phyloP scores from a whole-genome alignment of 2,113 vertebrate species.

The Saguinus midas region DNA sequence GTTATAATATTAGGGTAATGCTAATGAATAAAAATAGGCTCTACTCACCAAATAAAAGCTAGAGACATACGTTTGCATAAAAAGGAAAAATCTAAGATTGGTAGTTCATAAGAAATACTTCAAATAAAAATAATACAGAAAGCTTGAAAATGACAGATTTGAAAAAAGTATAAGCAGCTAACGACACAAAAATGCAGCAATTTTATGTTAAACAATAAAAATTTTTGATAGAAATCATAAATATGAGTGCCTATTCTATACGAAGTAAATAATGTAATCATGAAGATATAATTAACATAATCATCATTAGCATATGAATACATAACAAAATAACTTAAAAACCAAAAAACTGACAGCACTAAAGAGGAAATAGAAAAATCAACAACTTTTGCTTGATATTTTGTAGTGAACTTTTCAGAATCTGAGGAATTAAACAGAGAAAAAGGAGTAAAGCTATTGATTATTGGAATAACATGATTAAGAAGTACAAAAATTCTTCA shows the following conservation, averaged over 20 bases:
- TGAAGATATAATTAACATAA: not conserved
- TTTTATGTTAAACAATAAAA: not conserved
- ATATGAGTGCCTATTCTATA: not conserved
- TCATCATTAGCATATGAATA: not conserved
- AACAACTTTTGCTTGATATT: not conserved
- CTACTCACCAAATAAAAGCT: not conserved
- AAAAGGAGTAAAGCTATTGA: not conserved
- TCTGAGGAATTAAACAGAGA: not conserved
- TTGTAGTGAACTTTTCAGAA: not conserved
- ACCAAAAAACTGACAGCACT: not conserved
- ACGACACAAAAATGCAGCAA: not conserved
- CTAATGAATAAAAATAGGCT: not conserved
- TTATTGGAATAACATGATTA: not conserved
- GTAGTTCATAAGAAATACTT: not conserved
- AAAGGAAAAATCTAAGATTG: not conserved
- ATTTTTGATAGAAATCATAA: not conserved
- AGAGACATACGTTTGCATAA: not conserved
- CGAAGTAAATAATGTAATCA: not conserved
- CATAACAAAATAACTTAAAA: not conserved
- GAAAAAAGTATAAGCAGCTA: not conserved
- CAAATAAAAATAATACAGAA: not conserved
- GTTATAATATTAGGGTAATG: not conserved
- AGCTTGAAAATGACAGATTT: not conserved
- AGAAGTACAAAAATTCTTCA: not conserved
- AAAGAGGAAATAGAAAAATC: not conserved